Evolutionary conservation across 2,888 invertebrate species (phyloP), one percentile per base, ranked within the genome.

Genomic region (Melanchra persicariae): DNA sequence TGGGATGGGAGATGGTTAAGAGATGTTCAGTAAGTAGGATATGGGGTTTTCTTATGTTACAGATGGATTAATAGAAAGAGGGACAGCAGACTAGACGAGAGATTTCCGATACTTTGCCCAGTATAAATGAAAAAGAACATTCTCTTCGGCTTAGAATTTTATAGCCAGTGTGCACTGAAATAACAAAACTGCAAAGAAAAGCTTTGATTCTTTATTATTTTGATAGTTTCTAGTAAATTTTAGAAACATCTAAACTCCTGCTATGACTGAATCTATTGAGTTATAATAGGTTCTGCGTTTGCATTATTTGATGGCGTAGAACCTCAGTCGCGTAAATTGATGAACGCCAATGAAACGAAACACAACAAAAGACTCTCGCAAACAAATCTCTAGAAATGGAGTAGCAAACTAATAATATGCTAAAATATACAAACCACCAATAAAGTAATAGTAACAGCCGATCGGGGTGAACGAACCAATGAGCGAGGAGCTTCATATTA

Each of bases 391-490:
- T 40, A 19, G 12, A 55, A 70, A 55, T 64, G 19, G 37, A 64
- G 60, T 60, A 24, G 22, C 22, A 55, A 62, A 72, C 58, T 80
- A 83, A 80, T 83, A 57, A 22, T 68, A 81, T 80, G 76, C 75
- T 68, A 80, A 83, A 76, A 72, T 73, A 81, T 76, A 80, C 81
- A 80, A 81, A 70, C 66, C 59, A 65, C 61, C 55, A 65, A 70
- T 72, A 80, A 72, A 83, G 57, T 68, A 52, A 60, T 82, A 68
- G 69, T 80, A 26, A 72, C 79, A 67, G 74, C 54, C 47, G 68
- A 79, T 79, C 65, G 78, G 79, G 81, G 79, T 79, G 83, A 79
- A 82, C 83, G 83, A 40, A 57, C 79, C 60, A 49, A 51, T 19
- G 61, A 67, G 64, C 82, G 70, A 77, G 49, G 64, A 77, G 79